phyloP scores from a whole-genome alignment of 1,140 invertebrate species.

The Drosophila asahinai region DNA sequence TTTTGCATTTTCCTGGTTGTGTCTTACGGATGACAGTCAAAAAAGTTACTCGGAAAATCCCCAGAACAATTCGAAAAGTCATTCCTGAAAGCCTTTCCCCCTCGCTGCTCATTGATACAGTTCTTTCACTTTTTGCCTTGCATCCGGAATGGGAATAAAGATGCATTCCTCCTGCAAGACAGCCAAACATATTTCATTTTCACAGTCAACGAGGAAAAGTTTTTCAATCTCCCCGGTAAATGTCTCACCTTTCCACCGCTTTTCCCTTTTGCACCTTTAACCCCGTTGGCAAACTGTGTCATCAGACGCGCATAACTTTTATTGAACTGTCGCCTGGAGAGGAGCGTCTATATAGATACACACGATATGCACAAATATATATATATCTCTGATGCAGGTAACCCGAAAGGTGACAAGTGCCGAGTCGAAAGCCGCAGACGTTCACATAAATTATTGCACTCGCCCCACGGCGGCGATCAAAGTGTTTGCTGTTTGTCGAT shows the following conservation, averaged over 20 bases:
- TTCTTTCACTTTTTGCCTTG: constrained; percentile 27
- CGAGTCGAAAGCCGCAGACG: constrained; percentile 80
- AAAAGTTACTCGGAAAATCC: constrained; percentile 52
- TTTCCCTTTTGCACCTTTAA: background rate
- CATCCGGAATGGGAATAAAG: constrained; percentile 22
- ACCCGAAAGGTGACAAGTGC: constrained; percentile 69
- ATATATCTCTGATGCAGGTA: constrained; percentile 21
- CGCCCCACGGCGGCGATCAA: constrained; percentile 35
- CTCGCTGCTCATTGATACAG: constrained; percentile 52
- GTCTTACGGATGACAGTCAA: constrained; percentile 40
- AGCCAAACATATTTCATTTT: constrained; percentile 75
- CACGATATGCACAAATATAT: background rate
- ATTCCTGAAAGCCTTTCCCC: constrained; percentile 25
- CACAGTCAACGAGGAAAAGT: constrained; percentile 75
- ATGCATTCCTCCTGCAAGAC: constrained; percentile 46
- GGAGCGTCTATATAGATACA: constrained; percentile 2
- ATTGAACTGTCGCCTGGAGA: constrained; percentile 70
- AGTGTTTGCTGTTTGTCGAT: constrained; percentile 59
- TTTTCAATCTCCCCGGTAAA: constrained; percentile 69
- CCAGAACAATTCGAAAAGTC: constrained; percentile 30
- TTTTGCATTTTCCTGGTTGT: constrained; percentile 1
- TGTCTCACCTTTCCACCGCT: constrained; percentile 29
- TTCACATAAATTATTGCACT: constrained; percentile 78
- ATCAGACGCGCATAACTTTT: constrained; percentile 77
- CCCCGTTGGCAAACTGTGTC: constrained; percentile 66